Evolutionary conservation across 1,140 invertebrate species (phyloP).

Genomic region (Mya arenaria): DNA sequence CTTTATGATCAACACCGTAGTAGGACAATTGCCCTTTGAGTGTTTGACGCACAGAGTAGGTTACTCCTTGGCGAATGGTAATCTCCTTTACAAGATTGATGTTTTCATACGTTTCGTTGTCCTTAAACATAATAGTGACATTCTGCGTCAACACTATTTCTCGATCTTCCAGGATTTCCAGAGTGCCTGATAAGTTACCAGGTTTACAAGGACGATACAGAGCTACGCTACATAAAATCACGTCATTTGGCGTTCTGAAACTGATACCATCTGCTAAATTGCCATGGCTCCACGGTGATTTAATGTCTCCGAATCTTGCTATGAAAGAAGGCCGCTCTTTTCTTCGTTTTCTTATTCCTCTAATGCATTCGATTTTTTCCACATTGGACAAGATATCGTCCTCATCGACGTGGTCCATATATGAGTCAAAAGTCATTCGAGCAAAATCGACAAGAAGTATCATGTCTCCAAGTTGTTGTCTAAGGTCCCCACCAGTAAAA

Average conservation of each 20-base stretch:
- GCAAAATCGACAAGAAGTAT: slow-evolving; percentile 51
- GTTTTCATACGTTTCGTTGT: too few species aligned
- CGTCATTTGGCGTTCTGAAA: slow-evolving; percentile 13
- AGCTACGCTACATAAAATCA: slow-evolving; percentile 13
- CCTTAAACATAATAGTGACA: too few species aligned
- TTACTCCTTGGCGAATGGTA: too few species aligned
- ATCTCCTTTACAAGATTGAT: too few species aligned
- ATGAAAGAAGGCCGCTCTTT: slow-evolving; percentile 6
- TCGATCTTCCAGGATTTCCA: too few species aligned
- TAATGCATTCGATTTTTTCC: slow-evolving; percentile 44
- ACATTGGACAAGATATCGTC: slow-evolving; percentile 26
- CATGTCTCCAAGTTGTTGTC: slow-evolving; percentile 35
- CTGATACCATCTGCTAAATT: slow-evolving; percentile 35
- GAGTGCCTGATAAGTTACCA: too few species aligned
- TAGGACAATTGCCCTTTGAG: too few species aligned
- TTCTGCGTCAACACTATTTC: too few species aligned
- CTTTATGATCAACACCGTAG: too few species aligned
- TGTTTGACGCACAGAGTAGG: too few species aligned
- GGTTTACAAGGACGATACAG: slow-evolving; percentile 28
- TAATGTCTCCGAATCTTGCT: neutral
- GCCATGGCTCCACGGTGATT: slow-evolving; percentile 35
- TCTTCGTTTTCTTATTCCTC: neutral
- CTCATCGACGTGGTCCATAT: slow-evolving; percentile 24
- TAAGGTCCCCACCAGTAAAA: slow-evolving; percentile 24
- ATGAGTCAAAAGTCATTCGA: slow-evolving; percentile 27